Evolutionary conservation across 2,797 vertebrate genomes (phyloP), one percentile per base, ranked within the genome.

Genomic region (Naso thynnoides): DNA sequence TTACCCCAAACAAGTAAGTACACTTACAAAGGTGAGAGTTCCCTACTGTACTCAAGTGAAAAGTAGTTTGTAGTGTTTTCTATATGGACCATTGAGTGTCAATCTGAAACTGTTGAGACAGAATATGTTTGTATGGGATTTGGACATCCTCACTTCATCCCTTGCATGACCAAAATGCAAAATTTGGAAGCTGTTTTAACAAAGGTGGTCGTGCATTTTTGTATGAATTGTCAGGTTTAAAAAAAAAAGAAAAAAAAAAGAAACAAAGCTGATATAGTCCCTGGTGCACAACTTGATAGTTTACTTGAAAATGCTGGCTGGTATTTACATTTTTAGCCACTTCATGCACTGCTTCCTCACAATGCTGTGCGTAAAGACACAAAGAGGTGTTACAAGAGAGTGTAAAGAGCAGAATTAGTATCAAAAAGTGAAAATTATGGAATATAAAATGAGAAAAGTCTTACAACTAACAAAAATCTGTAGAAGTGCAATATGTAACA

Each of bases 291-390:
- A 14, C 44, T 42, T 36, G n/a, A 45, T 44, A 36, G 24, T 58
- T 59, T 39, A 38, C 44, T 5, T 29, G 26, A 52, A 74, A 49
- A 60, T 21, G 33, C 21, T 50, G 18, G 45, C 26, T 29, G 48
- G 48, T n/a, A 19, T 57, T 59, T 50, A 61, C 27, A 45, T 71
- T 49, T 73, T 42, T 27, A 36, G 48, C 62, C 52, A 41, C 14
- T 55, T 8, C 18, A 63, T 18, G 47, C 76, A 63, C 36, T 44
- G n/a, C 54, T 50, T 68, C 36, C 33, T 62, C 26, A 38, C 18
- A 56, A 45, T 21, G 24, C 18, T 65, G 19, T 68, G 49, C 9
- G 13, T 53, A 36, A 29, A 26, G 53, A 42, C 53, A 49, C 58
- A 48, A 29, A n/a, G 6, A 55, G 24, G 48, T 70, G 49, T 55